These are phyloP conservation scores for Pandion haliaetus DNA, from an alignment of 2,113 vertebrate genomes.

Conservation along the genomic window DNA sequence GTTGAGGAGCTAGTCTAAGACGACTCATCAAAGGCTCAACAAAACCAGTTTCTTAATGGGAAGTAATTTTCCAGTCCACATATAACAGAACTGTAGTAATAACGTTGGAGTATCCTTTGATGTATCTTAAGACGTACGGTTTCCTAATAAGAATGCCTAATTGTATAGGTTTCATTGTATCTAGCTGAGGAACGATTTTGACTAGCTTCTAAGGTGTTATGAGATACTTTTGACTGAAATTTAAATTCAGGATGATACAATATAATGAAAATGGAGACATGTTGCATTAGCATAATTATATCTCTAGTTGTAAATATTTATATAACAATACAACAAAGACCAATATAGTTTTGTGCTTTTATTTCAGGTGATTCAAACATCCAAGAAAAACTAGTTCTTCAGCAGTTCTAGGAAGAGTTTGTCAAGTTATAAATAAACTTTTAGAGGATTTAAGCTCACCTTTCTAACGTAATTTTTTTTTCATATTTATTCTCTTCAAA, in stretches of 20 bases:
- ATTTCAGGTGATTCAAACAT: not conserved
- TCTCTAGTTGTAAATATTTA: conserved; percentile 22
- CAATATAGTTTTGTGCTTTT: not conserved
- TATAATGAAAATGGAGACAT: not conserved
- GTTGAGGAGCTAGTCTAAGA: not conserved
- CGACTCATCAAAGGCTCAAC: conserved; percentile 7
- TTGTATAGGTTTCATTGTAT: not conserved
- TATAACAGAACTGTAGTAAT: not conserved
- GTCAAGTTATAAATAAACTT: not conserved
- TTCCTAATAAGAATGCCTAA: not conserved
- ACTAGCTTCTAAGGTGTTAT: not conserved
- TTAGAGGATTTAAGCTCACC: not conserved
- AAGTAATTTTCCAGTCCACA: conserved; percentile 43
- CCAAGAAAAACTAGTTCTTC: conserved; percentile 31
- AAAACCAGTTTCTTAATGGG: conserved; percentile 28
- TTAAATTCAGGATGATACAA: not conserved
- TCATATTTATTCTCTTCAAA: not conserved
- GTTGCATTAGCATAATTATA: conserved; percentile 19
- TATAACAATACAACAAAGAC: not conserved
- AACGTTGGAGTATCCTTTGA: not conserved
- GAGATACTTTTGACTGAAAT: not conserved
- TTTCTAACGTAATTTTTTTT: not conserved
- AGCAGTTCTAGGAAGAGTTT: not conserved
- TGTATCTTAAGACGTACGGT: not conserved
- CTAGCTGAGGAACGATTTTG: not conserved